Percentiles rank a stretch among this genome's conserved stretches.
Evolutionary conservation across 1,140 invertebrate species (phyloP).

Genomic region (Zaprionus vittiger): DNA sequence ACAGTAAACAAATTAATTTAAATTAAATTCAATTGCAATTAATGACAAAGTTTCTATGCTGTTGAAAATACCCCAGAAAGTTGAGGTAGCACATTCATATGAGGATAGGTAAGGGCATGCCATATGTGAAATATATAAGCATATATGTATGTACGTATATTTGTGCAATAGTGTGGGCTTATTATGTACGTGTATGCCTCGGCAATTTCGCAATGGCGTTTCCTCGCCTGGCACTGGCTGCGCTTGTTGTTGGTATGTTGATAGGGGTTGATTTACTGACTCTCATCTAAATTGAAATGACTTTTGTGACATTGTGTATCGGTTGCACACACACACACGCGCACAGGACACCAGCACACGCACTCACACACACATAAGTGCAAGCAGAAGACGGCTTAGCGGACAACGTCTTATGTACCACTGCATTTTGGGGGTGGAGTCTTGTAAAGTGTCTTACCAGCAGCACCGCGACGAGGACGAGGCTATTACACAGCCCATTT

Average conservation of each 20-base stretch:
- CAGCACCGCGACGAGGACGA: conserved; percentile 15
- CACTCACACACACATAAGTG: conserved; percentile 1
- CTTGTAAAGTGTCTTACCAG: conserved; percentile 61
- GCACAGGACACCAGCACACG: conserved; percentile 7
- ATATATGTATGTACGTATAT: conserved; percentile 15
- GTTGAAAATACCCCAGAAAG: background rate
- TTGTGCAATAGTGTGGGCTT: conserved; percentile 2
- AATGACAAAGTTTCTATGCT: background rate
- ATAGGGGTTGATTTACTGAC: conserved; percentile 84
- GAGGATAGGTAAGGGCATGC: conserved; percentile 17
- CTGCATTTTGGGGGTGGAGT: conserved; percentile 67
- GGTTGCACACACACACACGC: conserved; percentile 48
- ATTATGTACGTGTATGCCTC: conserved; percentile 30
- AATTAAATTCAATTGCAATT: too few species aligned
- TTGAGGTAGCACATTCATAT: conserved; percentile 10
- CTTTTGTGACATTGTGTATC: conserved; percentile 81
- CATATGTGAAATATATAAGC: conserved; percentile 28
- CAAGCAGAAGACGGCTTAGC: conserved; percentile 27
- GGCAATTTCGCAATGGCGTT: conserved; percentile 68
- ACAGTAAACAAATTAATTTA: background rate
- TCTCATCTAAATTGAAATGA: conserved; percentile 84
- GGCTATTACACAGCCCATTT: conserved; percentile 67
- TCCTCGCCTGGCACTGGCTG: conserved; percentile 63
- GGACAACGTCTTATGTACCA: conserved; percentile 55
- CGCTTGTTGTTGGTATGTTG: conserved; percentile 76